A percentile compares a stretch with the other conserved stretches of the same genome.
Conservation (phyloP, 2,797 vertebrate species). For the Capromys pilorides region DNA sequence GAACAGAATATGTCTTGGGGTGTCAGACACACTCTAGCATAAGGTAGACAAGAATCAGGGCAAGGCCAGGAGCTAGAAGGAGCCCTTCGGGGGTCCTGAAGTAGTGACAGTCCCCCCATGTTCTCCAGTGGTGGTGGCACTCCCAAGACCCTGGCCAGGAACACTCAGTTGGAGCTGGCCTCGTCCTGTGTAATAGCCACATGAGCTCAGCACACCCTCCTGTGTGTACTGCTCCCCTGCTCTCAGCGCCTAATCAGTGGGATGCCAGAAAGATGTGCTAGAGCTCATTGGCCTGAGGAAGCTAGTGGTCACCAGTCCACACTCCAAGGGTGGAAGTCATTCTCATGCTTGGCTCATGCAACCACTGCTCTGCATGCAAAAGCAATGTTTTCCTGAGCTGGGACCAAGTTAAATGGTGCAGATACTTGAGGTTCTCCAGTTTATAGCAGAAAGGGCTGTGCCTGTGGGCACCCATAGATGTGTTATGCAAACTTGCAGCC, state of each 20-base stretch:
- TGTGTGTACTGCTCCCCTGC: conserved; percentile 68
- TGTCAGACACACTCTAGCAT: neutral
- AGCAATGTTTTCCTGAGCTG: conserved; percentile 92
- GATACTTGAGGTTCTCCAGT: conserved; percentile 93
- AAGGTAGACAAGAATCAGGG: neutral
- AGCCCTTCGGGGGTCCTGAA: neutral
- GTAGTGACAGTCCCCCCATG: neutral
- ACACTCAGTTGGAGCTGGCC: conserved; percentile 87
- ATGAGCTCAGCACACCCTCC: conserved; percentile 83
- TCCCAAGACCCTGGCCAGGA: conserved; percentile 92
- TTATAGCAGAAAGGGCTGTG: conserved; percentile 88
- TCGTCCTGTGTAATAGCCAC: conserved; percentile 82
- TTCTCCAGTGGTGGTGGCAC: conserved; percentile 38
- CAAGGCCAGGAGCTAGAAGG: neutral
- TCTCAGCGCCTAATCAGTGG: conserved; percentile 92
- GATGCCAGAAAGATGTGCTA: conserved; percentile 91
- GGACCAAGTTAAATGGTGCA: conserved; percentile 94
- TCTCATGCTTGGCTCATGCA: conserved; percentile 92
- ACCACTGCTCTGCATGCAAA: conserved; percentile 91
- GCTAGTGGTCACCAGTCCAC: conserved; percentile 86
- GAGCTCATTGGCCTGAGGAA: conserved; percentile 86
- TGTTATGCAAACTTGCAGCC: conserved; percentile 90
- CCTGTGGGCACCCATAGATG: conserved; percentile 88
- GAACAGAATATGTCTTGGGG: neutral
- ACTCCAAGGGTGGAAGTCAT: conserved; percentile 91